Evolutionary conservation across 1,140 invertebrate species (phyloP).

Genomic region (Hestina assimilis): DNA sequence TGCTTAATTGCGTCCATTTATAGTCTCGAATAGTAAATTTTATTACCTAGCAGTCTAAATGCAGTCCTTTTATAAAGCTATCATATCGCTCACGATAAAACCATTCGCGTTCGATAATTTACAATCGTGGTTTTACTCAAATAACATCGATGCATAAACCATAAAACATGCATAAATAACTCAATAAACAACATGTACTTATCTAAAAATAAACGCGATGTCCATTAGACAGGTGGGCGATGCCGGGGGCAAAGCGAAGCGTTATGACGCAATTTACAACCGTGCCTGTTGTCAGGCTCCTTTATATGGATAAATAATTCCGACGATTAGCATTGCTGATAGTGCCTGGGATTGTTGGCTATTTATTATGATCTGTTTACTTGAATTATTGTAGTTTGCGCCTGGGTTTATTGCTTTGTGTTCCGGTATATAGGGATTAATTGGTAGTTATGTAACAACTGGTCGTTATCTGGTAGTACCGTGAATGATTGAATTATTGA

Average conservation of each 20-base stretch:
- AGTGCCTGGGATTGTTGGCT: background rate
- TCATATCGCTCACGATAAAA: too few species aligned
- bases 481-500: too few species aligned
- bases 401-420: constrained; percentile 3
- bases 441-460: too few species aligned
- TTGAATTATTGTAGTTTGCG: constrained; percentile 9
- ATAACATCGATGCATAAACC: background rate
- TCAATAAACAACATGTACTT: background rate
- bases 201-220: background rate
- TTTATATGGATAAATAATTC: constrained; percentile 18
- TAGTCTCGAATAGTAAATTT: too few species aligned
- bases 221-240: background rate
- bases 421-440: constrained; percentile 1
- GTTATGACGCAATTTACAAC: constrained; percentile 3
- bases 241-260: background rate
- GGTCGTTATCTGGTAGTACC: too few species aligned
- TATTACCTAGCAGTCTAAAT: too few species aligned
- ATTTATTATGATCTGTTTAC: constrained; percentile 13
- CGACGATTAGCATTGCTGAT: constrained; percentile 15
- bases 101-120: background rate
- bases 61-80: too few species aligned
- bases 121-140: background rate
- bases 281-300: constrained; percentile 6
- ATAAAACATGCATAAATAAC: background rate
- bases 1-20: too few species aligned